Conservation (phyloP, 1,140 invertebrate genomes). For the Monomorium pharaonis region DNA sequence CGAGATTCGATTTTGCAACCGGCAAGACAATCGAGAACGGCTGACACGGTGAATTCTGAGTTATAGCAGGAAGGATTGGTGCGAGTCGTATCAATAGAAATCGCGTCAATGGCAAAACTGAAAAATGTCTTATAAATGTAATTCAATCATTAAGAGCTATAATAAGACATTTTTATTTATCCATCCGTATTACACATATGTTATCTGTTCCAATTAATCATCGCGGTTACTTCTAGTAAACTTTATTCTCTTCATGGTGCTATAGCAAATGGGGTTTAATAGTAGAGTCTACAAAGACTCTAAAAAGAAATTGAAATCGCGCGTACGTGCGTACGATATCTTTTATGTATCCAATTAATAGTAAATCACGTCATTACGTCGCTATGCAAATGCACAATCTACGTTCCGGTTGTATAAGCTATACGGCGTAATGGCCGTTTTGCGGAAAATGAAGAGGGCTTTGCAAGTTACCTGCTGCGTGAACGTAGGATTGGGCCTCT, state of each 20-base stretch:
- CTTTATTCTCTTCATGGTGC: neutral
- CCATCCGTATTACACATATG: neutral
- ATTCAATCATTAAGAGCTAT: conserved; percentile 2
- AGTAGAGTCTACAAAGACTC: neutral
- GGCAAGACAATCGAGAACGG: conserved; percentile 43
- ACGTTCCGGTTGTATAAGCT: neutral
- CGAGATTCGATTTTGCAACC: conserved; percentile 69
- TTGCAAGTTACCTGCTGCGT: conserved; percentile 87
- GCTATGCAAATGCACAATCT: neutral
- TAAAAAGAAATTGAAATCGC: conserved; percentile 21
- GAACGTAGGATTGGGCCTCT: conserved; percentile 88
- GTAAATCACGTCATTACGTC: conserved; percentile 25
- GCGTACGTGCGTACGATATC: neutral
- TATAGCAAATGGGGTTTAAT: neutral
- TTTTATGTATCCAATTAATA: conserved; percentile 42
- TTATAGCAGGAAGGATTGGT: neutral
- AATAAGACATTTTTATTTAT: neutral
- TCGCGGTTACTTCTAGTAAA: neutral
- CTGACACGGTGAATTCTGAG: conserved; percentile 33
- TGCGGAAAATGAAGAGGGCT: conserved; percentile 18
- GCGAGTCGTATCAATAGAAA: neutral
- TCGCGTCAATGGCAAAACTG: neutral
- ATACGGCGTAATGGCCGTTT: neutral
- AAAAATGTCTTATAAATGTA: conserved; percentile 4
- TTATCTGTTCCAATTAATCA: neutral